Evolutionary conservation across 2,888 invertebrate genomes (phyloP).

Genomic region (Vandiemenella viatica): DNA sequence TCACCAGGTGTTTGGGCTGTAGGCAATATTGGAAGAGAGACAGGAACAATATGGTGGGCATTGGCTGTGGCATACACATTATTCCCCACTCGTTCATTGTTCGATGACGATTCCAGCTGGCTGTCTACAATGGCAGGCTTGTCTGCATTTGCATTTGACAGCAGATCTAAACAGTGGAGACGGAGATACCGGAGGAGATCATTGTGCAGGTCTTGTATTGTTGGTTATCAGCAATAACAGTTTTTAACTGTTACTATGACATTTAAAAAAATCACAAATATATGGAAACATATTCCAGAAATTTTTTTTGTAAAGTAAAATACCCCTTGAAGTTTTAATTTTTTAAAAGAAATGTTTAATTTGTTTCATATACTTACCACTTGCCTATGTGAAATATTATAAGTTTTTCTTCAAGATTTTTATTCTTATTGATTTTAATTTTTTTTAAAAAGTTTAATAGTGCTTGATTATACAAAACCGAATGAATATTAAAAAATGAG

Average conservation of each 20-base stretch:
- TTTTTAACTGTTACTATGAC: neutral
- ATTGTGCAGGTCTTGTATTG: constrained; percentile 25
- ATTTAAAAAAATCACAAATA: neutral
- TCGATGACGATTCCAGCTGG: constrained; percentile 59
- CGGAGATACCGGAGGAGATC: constrained; percentile 35
- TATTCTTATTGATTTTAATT: neutral
- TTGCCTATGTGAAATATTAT: neutral
- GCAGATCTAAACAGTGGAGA: constrained; percentile 64
- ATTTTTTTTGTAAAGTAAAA: too few species aligned
- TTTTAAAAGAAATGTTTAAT: neutral
- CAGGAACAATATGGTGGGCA: constrained; percentile 54
- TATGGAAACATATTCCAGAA: neutral
- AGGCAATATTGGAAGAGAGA: constrained; percentile 77
- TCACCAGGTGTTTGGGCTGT: constrained; percentile 72
- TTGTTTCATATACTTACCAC: neutral
- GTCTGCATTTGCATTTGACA: constrained; percentile 55
- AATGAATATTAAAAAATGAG: too few species aligned
- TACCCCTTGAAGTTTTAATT: too few species aligned
- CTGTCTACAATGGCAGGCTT: constrained; percentile 48
- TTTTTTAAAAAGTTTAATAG: too few species aligned
- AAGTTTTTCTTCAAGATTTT: neutral
- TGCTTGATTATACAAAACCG: too few species aligned
- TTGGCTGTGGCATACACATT: constrained; percentile 48
- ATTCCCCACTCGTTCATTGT: constrained; percentile 53
- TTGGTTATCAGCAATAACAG: neutral